Evolutionary conservation across 1,140 invertebrate species (phyloP), one percentile per base, ranked within the genome.

Genomic region (Bombus terrestris): DNA sequence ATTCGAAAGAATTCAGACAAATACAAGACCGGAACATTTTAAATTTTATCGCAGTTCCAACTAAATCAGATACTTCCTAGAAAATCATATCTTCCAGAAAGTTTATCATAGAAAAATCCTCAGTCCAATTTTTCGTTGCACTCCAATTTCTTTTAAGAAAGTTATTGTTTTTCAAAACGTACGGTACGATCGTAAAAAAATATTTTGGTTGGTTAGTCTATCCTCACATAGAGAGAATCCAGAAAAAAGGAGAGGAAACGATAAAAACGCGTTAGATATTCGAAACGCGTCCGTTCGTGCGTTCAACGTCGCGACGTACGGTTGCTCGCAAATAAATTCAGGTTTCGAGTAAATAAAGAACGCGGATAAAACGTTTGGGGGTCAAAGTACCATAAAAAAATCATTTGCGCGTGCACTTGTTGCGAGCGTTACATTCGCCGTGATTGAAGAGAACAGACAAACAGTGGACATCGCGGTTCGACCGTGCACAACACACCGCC

Each of bases 351-450:
- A 84, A 84, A 84, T 84, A 84, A 84, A 78, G 76, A 79, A 84
- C 75, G n/a, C 47, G 64, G 82, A 84, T 79, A 59, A 80, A 81
- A 80, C 77, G 77, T 81, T 85, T 85, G 83, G 41, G 35, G 77
- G 68, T 59, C 83, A 81, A 85, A 80, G 78, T 71, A 69, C 57
- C 78, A 81, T 81, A 81, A 86, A 86, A 85, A 86, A 75, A 68
- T 79, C 82, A 84, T 79, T 84, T 84, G 53, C 64, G 28, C 75
- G 75, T 79, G 75, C 76, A 84, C 82, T 77, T 79, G 75, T 71
- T 72, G 75, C 75, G 39, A 68, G 12, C 47, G 39, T 84, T 84
- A 84, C 82, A 79, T 83, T 57, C 59, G 25, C 37, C 28, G 71
- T 78, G 82, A 78, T 83, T 47, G 82, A 75, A 47, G 32, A 64